Evolutionary conservation across 2,888 invertebrate genomes (phyloP).

Genomic region (Melanostoma mellinum): DNA sequence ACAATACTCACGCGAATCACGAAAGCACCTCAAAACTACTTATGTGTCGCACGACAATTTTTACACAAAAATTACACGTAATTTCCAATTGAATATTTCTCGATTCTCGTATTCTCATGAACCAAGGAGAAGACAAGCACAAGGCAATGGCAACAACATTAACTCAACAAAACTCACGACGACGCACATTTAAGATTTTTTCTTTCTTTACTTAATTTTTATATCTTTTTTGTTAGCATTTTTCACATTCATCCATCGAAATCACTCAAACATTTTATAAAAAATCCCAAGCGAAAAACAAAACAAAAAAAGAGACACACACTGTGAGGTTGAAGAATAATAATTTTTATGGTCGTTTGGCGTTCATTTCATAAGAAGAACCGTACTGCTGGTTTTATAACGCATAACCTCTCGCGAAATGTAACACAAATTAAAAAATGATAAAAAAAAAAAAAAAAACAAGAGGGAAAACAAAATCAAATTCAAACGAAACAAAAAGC

Average conservation of each 20-base stretch:
- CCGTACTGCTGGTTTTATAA: conserved; percentile 1
- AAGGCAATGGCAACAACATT: background rate
- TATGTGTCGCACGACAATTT: conserved; percentile 9
- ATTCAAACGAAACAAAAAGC: conserved; percentile 10
- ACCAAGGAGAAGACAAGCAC: background rate
- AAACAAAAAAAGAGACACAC: conserved; percentile 31
- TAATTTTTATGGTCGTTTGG: conserved; percentile 47
- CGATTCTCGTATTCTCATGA: background rate
- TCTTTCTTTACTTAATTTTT: conserved; percentile 13
- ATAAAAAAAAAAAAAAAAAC: conserved; percentile 35
- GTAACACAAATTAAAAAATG: conserved; percentile 34
- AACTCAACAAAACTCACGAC: conserved; percentile 14
- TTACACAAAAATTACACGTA: conserved; percentile 35
- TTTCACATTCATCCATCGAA: conserved; percentile 51
- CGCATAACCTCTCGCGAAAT: conserved; percentile 35
- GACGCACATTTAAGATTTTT: conserved; percentile 55
- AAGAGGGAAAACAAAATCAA: conserved; percentile 13
- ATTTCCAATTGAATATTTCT: conserved; percentile 21
- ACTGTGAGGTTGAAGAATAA: conserved; percentile 3
- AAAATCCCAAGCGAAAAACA: conserved; percentile 42
- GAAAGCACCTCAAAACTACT: conserved; percentile 17
- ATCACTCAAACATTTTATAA: conserved; percentile 44
- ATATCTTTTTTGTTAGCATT: conserved; percentile 44
- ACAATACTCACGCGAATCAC: background rate
- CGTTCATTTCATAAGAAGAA: conserved; percentile 20